Evolutionary conservation across 2,797 vertebrate genomes (phyloP).

Genomic region (Taenioides sp.): DNA sequence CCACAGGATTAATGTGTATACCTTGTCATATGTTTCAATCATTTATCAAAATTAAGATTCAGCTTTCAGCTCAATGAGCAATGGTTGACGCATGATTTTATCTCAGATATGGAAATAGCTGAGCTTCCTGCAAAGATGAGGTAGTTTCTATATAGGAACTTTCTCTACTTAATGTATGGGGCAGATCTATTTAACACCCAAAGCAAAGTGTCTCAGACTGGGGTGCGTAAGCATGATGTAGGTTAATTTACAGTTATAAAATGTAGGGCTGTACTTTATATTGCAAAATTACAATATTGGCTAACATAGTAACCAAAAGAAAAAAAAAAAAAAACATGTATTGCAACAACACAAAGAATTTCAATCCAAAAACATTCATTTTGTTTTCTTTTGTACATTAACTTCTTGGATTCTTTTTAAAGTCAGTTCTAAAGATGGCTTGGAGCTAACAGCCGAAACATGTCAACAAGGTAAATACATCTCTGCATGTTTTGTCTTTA

Average conservation of each 20-base stretch:
- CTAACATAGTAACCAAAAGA: too few species aligned
- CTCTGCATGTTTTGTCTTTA: too few species aligned
- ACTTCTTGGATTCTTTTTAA: too few species aligned
- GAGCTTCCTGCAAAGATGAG: conserved; percentile 32
- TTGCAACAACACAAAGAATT: too few species aligned
- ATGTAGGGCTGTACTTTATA: not conserved
- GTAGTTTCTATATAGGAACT: conserved; percentile 36
- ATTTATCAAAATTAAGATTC: conserved; percentile 79
- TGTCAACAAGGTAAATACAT: too few species aligned
- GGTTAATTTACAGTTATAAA: not conserved
- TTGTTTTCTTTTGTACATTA: too few species aligned
- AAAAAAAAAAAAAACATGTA: too few species aligned
- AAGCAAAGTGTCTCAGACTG: not conserved
- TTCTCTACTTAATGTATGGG: conserved; percentile 12
- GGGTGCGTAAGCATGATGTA: not conserved
- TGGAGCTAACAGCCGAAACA: too few species aligned
- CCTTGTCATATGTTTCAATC: conserved; percentile 78
- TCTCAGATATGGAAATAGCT: conserved; percentile 51
- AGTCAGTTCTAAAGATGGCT: too few species aligned
- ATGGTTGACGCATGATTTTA: conserved; percentile 54
- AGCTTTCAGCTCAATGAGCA: conserved; percentile 54
- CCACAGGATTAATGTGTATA: conserved; percentile 78
- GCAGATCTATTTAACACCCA: not conserved
- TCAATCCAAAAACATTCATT: too few species aligned
- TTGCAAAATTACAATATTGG: too few species aligned